These are phyloP conservation scores for Epinephelus awoara DNA, from an alignment of 2,797 vertebrate species.

Conservation along the genomic window DNA sequence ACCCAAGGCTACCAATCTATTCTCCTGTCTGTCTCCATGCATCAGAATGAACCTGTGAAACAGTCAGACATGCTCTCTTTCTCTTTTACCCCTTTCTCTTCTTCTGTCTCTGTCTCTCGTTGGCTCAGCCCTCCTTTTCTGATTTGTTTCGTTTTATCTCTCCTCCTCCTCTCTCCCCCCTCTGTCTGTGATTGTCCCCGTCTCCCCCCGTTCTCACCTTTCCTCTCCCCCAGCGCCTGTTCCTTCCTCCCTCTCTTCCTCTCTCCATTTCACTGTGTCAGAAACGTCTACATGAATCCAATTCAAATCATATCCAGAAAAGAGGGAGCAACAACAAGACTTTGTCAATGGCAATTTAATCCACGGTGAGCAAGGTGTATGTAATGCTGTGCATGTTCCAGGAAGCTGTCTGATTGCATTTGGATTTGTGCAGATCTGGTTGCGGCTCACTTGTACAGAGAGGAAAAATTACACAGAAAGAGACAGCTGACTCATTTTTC, in stretches of 20 bases:
- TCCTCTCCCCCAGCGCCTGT: constrained; percentile 35
- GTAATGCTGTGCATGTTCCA: constrained; percentile 72
- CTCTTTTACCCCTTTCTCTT: constrained; percentile 63
- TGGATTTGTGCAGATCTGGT: constrained; percentile 76
- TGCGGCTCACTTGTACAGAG: constrained; percentile 60
- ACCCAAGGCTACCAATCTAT: constrained; percentile 91
- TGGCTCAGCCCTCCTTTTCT: constrained; percentile 50
- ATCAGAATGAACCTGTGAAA: constrained; percentile 87
- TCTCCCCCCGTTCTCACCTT: constrained; percentile 63
- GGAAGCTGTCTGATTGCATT: constrained; percentile 80
- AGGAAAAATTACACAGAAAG: constrained; percentile 56
- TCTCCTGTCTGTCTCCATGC: constrained; percentile 85
- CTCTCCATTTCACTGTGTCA: constrained; percentile 65
- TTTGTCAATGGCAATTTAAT: constrained; percentile 82
- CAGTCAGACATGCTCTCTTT: constrained; percentile 77
- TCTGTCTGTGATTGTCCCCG: constrained; percentile 53
- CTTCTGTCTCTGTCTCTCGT: constrained; percentile 56
- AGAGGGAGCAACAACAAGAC: constrained; percentile 74
- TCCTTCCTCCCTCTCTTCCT: constrained; percentile 38
- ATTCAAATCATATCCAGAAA: constrained; percentile 76
- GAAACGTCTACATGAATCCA: constrained; percentile 71
- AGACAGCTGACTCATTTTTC: constrained; percentile 74
- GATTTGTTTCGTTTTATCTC: constrained; percentile 72
- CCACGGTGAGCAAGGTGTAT: constrained; percentile 71
- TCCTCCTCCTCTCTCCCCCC: constrained; percentile 23